Base-by-base conservation (phyloP, 2,888 invertebrate genomes). In the Keiferia lycopersicella region DNA sequence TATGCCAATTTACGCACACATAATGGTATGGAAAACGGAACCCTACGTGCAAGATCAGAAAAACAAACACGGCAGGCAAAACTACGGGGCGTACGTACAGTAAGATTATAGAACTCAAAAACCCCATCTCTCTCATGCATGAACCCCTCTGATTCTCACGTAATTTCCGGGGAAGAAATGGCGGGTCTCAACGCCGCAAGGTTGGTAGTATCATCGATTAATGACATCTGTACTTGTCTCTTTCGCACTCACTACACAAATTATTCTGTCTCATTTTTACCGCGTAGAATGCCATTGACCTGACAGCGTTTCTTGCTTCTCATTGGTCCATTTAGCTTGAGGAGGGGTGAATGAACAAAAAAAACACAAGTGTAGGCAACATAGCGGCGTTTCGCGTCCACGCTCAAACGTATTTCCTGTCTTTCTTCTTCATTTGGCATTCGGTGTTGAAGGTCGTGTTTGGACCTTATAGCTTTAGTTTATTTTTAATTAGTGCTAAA, bases 341-440 rank as follows among this genome's bases (percentile, higher is more conserved):
- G 72, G 82, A 72, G 74, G 78, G 76, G 77, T 48, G 53, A 58
- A 66, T 45, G 63, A 8, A 51, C n/a, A 73, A 80, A 81, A 78
- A 81, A 82, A 50, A 20, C 50, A 77, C 73, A 80, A 80, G 81
- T 82, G 67, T 76, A 68, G 79, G 84, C 87, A 87, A 86, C 86
- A 73, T 82, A 69, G 74, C 67, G 66, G 65, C 67, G 66, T 79
- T 86, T 84, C 79, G 84, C 86, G 86, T 85, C 86, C 83, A 83
- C 53, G 53, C 82, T 83, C 84, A 79, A 72, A 67, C 78, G 76
- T 75, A 82, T 74, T 83, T 84, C 82, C 84, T 75, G 77, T 81
- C 87, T 69, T 86, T 84, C 92, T 91, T 92, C 91, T 91, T 87
- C 89, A 87, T 89, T 91, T 89, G 85, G 88, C 89, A 86, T 89